Conservation (phyloP, 2,888 invertebrate genomes). For the Drosophila robusta region DNA sequence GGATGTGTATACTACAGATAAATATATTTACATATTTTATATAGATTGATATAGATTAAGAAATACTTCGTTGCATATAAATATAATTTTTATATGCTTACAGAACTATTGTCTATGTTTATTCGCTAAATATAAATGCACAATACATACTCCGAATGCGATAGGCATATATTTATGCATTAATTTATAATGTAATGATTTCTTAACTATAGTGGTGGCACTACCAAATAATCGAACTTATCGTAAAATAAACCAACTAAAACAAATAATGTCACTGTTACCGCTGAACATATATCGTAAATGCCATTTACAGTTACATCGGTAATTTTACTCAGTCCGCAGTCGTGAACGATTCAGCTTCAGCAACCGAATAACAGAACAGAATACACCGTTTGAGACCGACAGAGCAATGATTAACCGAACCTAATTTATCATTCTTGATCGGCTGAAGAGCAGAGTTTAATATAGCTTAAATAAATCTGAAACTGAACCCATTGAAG, state of each 20-base stretch:
- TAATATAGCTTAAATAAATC: no score
- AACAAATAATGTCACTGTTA: conserved; percentile 12
- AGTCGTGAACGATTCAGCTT: no score
- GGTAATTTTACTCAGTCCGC: no score
- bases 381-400: no score
- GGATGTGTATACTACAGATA: conserved; percentile 12
- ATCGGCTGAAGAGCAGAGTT: no score
- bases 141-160: conserved; percentile 55
- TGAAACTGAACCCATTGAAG: no score
- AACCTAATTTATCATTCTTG: no score
- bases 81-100: not conserved
- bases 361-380: no score
- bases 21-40: conserved; percentile 29
- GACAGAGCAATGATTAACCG: no score
- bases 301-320: not conserved
- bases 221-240: conserved; percentile 39
- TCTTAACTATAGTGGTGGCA: conserved; percentile 55
- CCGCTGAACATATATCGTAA: not conserved
- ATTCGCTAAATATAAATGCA: conserved; percentile 32
- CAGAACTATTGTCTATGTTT: conserved; percentile 9
- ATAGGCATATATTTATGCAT: conserved; percentile 57
- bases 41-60: conserved; percentile 13
- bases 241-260: conserved; percentile 37
- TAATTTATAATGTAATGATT: conserved; percentile 61
- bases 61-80: not conserved